phyloP scores from a whole-genome alignment of 2,888 invertebrate genomes.

The Xestia c-nigrum region DNA sequence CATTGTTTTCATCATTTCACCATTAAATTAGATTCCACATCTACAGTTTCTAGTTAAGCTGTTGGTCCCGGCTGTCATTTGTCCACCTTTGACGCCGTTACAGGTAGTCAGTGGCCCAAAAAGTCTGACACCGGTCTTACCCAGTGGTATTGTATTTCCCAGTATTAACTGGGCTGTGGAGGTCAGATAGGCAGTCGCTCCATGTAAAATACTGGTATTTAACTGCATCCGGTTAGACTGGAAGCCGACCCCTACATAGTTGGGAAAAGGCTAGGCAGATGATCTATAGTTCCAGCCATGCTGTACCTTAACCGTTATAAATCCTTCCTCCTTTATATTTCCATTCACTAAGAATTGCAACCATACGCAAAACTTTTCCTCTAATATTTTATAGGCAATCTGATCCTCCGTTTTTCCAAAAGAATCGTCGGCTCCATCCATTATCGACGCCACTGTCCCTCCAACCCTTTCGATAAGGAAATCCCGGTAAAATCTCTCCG shows the following conservation, averaged over 20 bases:
- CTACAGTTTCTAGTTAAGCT: no score
- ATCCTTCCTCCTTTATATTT: neutral
- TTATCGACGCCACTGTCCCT: slow-evolving; percentile 45
- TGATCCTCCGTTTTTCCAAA: slow-evolving; percentile 38
- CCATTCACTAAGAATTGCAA: slow-evolving; percentile 1
- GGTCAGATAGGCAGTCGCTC: no score
- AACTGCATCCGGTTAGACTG: no score
- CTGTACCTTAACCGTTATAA: neutral
- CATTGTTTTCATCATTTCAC: neutral
- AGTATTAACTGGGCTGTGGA: no score
- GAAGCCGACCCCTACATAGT: no score
- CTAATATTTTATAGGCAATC: slow-evolving; percentile 45
- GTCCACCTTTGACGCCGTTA: no score
- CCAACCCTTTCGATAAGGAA: slow-evolving; percentile 59
- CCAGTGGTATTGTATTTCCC: no score
- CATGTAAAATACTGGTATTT: no score
- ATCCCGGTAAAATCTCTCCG: slow-evolving; percentile 29
- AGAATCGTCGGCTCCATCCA: slow-evolving; percentile 38
- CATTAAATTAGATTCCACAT: neutral
- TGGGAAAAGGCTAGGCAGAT: no score
- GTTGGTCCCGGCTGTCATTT: no score
- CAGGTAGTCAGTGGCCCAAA: no score
- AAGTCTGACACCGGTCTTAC: no score
- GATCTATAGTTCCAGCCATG: neutral
- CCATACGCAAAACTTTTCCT: slow-evolving; percentile 28